phyloP scores from a whole-genome alignment of 2,888 invertebrate genomes.

The Glaucopsyche alexis region DNA sequence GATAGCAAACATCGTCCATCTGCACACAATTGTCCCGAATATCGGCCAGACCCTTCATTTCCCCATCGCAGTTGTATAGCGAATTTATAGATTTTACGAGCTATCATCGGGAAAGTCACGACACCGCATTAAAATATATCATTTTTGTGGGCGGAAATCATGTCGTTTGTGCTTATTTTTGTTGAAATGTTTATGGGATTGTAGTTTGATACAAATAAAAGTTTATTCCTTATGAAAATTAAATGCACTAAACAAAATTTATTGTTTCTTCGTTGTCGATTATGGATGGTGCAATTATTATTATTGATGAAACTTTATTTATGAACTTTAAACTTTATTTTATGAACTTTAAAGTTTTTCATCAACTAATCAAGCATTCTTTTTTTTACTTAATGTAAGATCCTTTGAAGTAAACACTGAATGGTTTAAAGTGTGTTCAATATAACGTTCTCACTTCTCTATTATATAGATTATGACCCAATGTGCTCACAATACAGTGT shows the following conservation, averaged over 20 bases:
- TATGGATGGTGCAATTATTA: not conserved
- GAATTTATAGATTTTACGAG: slow-evolving; percentile 76
- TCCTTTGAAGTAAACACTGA: not conserved
- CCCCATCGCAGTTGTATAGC: slow-evolving; percentile 57
- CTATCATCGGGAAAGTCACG: slow-evolving; percentile 70
- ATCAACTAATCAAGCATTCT: not conserved
- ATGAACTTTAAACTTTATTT: too few relatives aligned
- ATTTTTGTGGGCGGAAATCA: slow-evolving; percentile 70
- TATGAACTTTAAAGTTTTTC: too few relatives aligned
- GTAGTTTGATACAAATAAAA: slow-evolving; percentile 27
- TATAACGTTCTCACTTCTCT: not conserved
- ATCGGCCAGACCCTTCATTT: slow-evolving; percentile 61
- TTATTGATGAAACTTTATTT: not conserved
- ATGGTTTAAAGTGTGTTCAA: not conserved
- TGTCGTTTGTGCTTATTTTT: slow-evolving; percentile 63
- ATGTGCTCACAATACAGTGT: not conserved
- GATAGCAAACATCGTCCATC: slow-evolving; percentile 79
- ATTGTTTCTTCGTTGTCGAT: slow-evolving; percentile 1
- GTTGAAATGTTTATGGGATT: slow-evolving; percentile 41
- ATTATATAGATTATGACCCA: not conserved
- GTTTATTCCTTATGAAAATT: slow-evolving; percentile 7
- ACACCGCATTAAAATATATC: slow-evolving; percentile 73
- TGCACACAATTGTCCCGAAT: slow-evolving; percentile 71
- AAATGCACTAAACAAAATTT: not conserved
- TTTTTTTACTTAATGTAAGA: not conserved